A percentile compares a stretch with the other conserved stretches of the same genome.
Evolutionary conservation across 1,140 invertebrate species (phyloP).

Genomic region (Lordiphosa clarofinis): DNA sequence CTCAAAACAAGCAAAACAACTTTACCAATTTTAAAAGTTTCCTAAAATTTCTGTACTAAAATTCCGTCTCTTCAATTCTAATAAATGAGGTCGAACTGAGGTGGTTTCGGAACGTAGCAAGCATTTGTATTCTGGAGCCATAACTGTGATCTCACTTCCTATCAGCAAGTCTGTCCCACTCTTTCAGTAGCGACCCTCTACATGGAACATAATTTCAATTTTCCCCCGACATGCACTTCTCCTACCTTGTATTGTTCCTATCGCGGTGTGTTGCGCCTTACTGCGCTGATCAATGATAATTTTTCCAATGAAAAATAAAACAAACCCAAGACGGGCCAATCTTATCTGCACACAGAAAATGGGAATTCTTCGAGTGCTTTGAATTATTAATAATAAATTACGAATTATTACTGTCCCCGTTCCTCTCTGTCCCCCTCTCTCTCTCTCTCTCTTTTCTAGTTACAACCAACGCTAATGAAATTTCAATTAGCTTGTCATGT

Average conservation of each 20-base stretch:
- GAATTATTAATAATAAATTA: conserved; percentile 79
- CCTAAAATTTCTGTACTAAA: too few species aligned
- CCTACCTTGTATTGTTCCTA: conserved; percentile 29
- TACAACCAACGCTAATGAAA: conserved; percentile 66
- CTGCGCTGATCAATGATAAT: conserved; percentile 63
- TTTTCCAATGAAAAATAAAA: conserved; percentile 45
- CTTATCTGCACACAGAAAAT: conserved; percentile 44
- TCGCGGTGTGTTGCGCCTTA: conserved; percentile 9
- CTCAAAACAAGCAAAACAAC: too few species aligned
- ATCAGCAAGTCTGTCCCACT: conserved; percentile 12
- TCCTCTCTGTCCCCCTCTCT: neutral
- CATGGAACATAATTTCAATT: conserved; percentile 41
- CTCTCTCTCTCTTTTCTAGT: neutral
- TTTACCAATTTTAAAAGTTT: too few species aligned
- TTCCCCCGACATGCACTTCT: conserved; percentile 16
- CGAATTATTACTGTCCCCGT: conserved; percentile 48
- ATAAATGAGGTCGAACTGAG: too few species aligned
- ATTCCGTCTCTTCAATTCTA: too few species aligned
- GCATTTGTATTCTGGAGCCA: neutral
- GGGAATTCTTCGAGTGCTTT: conserved; percentile 47
- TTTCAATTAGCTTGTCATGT: conserved; percentile 75
- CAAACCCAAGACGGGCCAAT: conserved; percentile 29
- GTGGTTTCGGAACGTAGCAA: too few species aligned
- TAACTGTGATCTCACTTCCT: conserved; percentile 17
- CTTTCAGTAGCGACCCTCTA: conserved; percentile 34